Evolutionary conservation across 2,113 vertebrate species (phyloP).

Genomic region (Megalops atlanticus): DNA sequence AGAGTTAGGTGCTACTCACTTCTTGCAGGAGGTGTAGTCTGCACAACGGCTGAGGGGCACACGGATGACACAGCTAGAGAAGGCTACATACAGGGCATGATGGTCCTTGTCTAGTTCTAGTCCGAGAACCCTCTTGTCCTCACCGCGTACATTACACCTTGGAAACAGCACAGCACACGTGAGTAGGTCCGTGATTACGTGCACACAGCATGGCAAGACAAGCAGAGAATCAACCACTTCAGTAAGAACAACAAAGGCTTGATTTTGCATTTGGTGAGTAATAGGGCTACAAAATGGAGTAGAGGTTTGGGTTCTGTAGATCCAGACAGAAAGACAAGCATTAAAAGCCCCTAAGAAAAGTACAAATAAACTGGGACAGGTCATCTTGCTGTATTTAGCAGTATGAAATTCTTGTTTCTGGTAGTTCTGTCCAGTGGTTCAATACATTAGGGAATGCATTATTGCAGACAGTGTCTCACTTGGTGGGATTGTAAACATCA

Average conservation of each 20-base stretch:
- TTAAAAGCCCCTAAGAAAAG: too few species aligned
- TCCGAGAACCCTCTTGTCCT: constrained; percentile 75
- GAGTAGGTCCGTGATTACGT: not conserved
- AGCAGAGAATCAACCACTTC: not conserved
- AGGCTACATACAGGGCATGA: constrained; percentile 84
- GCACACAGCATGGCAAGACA: not conserved
- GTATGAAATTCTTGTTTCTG: too few species aligned
- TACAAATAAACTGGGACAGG: too few species aligned
- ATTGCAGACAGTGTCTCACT: constrained; percentile 63
- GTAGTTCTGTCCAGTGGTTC: too few species aligned
- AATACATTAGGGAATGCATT: not conserved
- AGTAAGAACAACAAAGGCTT: not conserved
- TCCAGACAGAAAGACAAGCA: too few species aligned
- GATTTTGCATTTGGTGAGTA: too few species aligned
- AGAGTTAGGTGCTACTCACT: constrained; percentile 64
- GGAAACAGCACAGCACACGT: not conserved
- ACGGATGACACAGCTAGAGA: constrained; percentile 80
- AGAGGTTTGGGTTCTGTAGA: not conserved
- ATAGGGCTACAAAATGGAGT: not conserved
- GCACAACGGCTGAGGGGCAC: constrained; percentile 82
- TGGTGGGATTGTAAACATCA: constrained; percentile 79
- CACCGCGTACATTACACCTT: constrained; percentile 78
- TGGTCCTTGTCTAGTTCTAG: constrained; percentile 82
- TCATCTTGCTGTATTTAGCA: too few species aligned
- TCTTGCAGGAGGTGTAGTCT: constrained; percentile 74